Conservation (phyloP, 1,140 invertebrate genomes). For the Telenomus remus region DNA sequence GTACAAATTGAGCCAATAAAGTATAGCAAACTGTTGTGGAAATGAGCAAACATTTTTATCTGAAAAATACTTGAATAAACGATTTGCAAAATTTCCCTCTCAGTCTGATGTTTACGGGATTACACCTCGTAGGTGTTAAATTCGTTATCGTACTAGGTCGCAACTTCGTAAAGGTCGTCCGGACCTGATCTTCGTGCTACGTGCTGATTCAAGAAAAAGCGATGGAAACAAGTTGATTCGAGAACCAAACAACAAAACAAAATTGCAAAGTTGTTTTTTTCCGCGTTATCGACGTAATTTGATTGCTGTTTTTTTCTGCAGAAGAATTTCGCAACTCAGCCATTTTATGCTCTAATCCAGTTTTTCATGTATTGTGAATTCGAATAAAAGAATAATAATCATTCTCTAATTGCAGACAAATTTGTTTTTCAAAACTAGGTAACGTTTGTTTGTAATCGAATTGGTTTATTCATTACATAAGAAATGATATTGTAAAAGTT, state of each 20-base stretch:
- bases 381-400: slow-evolving; percentile 10
- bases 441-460: background rate
- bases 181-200: slow-evolving; percentile 27
- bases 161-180: slow-evolving; percentile 41
- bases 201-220: slow-evolving; percentile 22
- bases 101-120: slow-evolving; percentile 28
- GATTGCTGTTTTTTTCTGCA: slow-evolving; percentile 19
- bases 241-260: slow-evolving; percentile 42
- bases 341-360: slow-evolving; percentile 4
- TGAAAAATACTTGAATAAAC: slow-evolving; percentile 47
- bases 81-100: slow-evolving; percentile 31
- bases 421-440: too few relatives aligned
- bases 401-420: background rate
- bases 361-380: slow-evolving; percentile 10
- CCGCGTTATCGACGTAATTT: slow-evolving; percentile 35
- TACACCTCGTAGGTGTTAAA: slow-evolving; percentile 25
- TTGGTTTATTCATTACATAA: slow-evolving; percentile 29
- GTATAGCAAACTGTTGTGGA: slow-evolving; percentile 16
- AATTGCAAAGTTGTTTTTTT: slow-evolving; percentile 31
- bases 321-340: slow-evolving; percentile 20
- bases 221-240: slow-evolving; percentile 36
- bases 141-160: slow-evolving; percentile 47
- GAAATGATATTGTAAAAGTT: slow-evolving; percentile 40
- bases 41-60: slow-evolving; percentile 18
- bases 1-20: slow-evolving; percentile 48